A percentile compares a stretch with the other conserved stretches of the same genome.
phyloP scores from a whole-genome alignment of 35 echinoderm and acorn worm genomes.

The Acanthaster planci region DNA sequence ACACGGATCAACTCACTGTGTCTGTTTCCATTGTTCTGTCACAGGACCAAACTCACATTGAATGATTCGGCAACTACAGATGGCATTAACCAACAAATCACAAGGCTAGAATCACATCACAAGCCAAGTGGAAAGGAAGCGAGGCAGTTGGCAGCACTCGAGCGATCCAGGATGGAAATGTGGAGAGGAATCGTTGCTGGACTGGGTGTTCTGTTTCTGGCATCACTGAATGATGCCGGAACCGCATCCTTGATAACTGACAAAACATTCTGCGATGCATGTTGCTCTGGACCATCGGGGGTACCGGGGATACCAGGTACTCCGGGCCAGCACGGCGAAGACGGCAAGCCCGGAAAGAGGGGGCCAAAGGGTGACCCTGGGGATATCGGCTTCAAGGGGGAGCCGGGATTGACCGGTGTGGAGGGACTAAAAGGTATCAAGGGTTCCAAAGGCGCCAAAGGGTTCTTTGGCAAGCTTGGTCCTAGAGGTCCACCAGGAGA shows the following conservation, averaged over 20 bases:
- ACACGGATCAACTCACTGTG: conserved; percentile 13
- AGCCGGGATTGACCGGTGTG: background rate
- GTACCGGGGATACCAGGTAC: background rate
- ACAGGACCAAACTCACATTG: conserved; percentile 17
- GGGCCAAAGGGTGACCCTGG: conserved; percentile 1
- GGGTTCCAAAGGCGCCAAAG: background rate
- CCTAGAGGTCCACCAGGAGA: background rate
- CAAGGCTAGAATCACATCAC: background rate
- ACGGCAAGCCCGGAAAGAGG: background rate
- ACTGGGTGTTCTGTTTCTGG: background rate
- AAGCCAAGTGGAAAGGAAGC: background rate
- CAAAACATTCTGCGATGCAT: conserved; percentile 4
- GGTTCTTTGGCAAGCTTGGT: conserved; percentile 3
- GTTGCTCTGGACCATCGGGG: background rate
- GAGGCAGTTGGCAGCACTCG: background rate
- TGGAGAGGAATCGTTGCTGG: background rate
- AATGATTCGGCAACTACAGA: conserved; percentile 1
- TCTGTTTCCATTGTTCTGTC: conserved; percentile 26
- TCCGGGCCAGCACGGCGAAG: background rate
- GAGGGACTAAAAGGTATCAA: background rate
- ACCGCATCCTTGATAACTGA: background rate
- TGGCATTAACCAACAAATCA: background rate
- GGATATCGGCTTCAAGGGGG: background rate
- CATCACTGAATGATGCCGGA: background rate
- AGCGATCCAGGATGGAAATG: conserved; percentile 1